Evolutionary conservation across 2,888 invertebrate species (phyloP).

Genomic region (Sceliomorpha sp.): DNA sequence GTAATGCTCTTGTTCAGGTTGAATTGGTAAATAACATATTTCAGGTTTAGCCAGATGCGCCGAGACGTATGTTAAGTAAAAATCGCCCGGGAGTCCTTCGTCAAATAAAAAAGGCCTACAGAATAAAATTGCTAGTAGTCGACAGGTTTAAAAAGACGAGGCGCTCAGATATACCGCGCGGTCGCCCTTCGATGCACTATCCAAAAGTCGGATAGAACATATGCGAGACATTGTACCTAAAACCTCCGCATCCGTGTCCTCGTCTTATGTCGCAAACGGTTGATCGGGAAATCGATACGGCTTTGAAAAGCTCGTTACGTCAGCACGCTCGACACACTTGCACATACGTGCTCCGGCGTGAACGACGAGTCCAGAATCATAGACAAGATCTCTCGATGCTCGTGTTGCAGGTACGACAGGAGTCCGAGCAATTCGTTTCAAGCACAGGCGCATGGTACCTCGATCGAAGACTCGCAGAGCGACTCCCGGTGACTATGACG

Average conservation of each 20-base stretch:
- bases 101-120: too few relatives aligned
- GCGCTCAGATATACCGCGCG: too few relatives aligned
- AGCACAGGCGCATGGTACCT: constrained; percentile 72
- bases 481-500: constrained; percentile 78
- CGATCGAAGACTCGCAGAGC: constrained; percentile 76
- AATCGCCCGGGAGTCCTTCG: too few relatives aligned
- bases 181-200: too few relatives aligned
- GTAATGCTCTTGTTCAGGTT: too few relatives aligned
- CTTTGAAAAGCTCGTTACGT: constrained; percentile 42
- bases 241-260: background rate
- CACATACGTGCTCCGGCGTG: constrained; percentile 28
- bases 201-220: too few relatives aligned
- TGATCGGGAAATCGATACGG: constrained; percentile 11
- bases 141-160: too few relatives aligned
- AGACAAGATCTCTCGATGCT: constrained; percentile 23
- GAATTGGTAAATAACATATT: too few relatives aligned
- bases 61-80: too few relatives aligned
- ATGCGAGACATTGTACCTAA: constrained; percentile 13
- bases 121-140: too few relatives aligned
- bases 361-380: constrained; percentile 4
- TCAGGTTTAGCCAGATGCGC: too few relatives aligned
- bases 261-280: constrained; percentile 5
- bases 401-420: constrained; percentile 70
- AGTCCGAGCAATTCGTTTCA: constrained; percentile 73
- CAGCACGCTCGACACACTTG: constrained; percentile 19